These are phyloP conservation scores for Trogon surrucura DNA, from an alignment of 2,113 vertebrate species.

Conservation along the genomic window DNA sequence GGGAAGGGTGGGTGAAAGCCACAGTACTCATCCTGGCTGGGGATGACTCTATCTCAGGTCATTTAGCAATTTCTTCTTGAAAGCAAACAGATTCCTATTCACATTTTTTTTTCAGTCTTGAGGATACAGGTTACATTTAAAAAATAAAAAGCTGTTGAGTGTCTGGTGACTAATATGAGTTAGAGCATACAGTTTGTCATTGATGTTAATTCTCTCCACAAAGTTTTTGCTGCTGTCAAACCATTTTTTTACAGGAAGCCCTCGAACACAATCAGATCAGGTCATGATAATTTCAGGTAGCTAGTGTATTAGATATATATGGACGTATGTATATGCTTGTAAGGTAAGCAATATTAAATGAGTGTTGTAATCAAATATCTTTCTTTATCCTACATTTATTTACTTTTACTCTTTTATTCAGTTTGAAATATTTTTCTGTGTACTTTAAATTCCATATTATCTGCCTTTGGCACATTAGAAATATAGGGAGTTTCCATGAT, in stretches of 20 bases:
- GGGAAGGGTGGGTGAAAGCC: background rate
- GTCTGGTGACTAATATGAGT: background rate
- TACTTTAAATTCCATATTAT: background rate
- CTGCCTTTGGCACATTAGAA: background rate
- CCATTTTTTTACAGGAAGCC: background rate
- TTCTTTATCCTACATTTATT: background rate
- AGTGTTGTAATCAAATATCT: background rate
- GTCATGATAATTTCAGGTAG: background rate
- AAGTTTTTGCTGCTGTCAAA: background rate
- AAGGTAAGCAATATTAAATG: background rate
- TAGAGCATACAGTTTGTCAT: background rate
- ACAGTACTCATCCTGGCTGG: background rate
- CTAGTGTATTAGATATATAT: background rate
- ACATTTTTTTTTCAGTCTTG: background rate
- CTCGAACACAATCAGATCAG: background rate
- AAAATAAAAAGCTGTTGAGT: background rate
- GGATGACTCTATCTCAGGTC: background rate
- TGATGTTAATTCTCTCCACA: background rate
- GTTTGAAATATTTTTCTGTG: background rate
- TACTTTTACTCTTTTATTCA: background rate
- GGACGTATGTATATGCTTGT: background rate
- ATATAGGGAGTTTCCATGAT: background rate
- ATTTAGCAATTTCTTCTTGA: background rate
- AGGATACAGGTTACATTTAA: background rate
- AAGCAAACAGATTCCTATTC: background rate